A percentile compares a stretch with the other conserved stretches of the same genome.
phyloP scores from a whole-genome alignment of 1,140 invertebrate species.

The Ceratina calcarata region DNA sequence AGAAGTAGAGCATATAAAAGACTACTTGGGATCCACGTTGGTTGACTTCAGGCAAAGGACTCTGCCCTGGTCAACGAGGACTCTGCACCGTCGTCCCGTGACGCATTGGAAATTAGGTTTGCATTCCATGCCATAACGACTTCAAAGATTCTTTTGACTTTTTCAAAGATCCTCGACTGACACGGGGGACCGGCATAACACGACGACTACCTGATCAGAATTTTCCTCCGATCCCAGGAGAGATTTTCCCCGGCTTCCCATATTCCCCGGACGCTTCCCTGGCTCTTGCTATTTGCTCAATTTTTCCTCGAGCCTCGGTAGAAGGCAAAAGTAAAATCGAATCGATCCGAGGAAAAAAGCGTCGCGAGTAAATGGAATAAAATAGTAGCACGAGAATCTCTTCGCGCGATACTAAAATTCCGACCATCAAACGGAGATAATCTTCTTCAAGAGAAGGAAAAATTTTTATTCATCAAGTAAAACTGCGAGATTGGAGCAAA shows the following conservation, averaged over 20 bases:
- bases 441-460: neutral
- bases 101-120: conserved; percentile 56
- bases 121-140: conserved; percentile 30
- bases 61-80: neutral
- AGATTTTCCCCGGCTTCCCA: conserved; percentile 31
- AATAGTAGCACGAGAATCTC: neutral
- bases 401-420: neutral
- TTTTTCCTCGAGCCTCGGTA: neutral
- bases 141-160: conserved; percentile 60
- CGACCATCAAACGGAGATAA: no score
- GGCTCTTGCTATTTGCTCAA: conserved; percentile 12
- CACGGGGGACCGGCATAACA: conserved; percentile 17
- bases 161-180: conserved; percentile 36
- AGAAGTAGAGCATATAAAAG: no score
- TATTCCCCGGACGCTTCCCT: conserved; percentile 20
- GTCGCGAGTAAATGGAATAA: conserved; percentile 9
- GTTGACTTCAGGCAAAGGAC: neutral
- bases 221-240: conserved; percentile 30
- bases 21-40: no score
- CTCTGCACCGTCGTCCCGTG: neutral
- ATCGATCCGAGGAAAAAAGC: neutral
- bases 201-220: conserved; percentile 51
- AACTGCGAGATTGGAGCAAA: no score
- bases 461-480: neutral
- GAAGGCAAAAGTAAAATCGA: conserved; percentile 31